phyloP scores from a whole-genome alignment of 1,140 invertebrate species.

The Bilobella aurantiaca region DNA sequence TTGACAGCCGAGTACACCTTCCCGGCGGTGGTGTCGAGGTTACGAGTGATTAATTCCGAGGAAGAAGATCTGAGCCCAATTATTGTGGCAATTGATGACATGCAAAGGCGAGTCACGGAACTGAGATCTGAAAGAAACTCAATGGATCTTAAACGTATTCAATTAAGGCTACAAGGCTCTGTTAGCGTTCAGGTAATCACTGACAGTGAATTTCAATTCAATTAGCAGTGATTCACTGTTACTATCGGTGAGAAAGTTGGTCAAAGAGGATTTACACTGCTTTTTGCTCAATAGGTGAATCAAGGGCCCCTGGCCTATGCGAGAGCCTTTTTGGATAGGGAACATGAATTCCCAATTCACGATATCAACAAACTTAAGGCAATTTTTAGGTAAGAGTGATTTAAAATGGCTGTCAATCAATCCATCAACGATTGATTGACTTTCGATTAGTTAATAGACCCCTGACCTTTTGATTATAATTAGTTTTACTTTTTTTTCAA shows the following conservation, averaged over 20 bases:
- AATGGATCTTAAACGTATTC: conserved; percentile 30
- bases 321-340: conserved; percentile 33
- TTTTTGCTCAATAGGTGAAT: conserved; percentile 25
- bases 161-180: conserved; percentile 32
- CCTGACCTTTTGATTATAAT: too few relatives aligned
- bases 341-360: conserved; percentile 31
- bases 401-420: background rate
- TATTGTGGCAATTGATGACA: conserved; percentile 34
- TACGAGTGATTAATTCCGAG: conserved; percentile 27
- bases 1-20: conserved; percentile 32
- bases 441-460: too few relatives aligned
- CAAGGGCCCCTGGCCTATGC: conserved; percentile 34
- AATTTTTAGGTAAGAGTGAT: conserved; percentile 30
- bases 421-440: too few relatives aligned
- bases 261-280: background rate
- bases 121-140: conserved; percentile 29
- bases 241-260: too few relatives aligned
- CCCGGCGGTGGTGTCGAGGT: conserved; percentile 27
- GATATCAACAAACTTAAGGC: conserved; percentile 32
- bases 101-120: conserved; percentile 32
- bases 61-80: conserved; percentile 33
- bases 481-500: conserved; percentile 9
- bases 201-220: background rate
- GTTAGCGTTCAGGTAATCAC: conserved; percentile 34
- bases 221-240: too few relatives aligned